Conservation (phyloP, 37 sponge, comb jelly and placozoan genomes). For the Halisarca cf. caerulea region DNA sequence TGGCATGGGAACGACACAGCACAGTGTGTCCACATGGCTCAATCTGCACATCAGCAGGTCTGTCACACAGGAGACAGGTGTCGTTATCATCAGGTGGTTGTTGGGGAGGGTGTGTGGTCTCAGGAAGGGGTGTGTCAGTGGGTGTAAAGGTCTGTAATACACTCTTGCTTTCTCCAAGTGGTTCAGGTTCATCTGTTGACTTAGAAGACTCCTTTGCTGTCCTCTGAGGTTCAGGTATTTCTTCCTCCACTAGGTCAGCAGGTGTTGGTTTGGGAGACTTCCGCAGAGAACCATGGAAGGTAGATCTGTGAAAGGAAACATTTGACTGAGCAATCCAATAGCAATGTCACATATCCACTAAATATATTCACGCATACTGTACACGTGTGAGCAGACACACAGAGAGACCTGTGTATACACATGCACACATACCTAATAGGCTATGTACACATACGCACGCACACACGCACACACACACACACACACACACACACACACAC, state of each 20-base stretch:
- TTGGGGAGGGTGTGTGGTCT: constrained; percentile 49
- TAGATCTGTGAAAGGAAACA: neutral
- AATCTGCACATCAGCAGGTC: constrained; percentile 55
- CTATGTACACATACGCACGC: too few species aligned
- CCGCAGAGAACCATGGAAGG: constrained; percentile 35
- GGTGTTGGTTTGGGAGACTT: constrained; percentile 17
- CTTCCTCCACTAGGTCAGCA: neutral
- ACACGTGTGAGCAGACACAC: too few species aligned
- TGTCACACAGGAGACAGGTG: constrained; percentile 70
- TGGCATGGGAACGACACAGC: constrained; percentile 64
- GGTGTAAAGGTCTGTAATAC: neutral
- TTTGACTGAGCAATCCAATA: too few species aligned
- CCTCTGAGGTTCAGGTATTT: too few species aligned
- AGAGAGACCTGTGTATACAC: too few species aligned
- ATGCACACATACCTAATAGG: too few species aligned
- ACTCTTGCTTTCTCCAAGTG: constrained; percentile 24
- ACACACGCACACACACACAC: too few species aligned
- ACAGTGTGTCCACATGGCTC: constrained; percentile 80
- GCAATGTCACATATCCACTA: too few species aligned
- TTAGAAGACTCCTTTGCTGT: neutral
- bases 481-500: too few species aligned
- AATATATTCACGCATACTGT: too few species aligned
- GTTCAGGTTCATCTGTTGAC: neutral
- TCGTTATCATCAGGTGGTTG: constrained; percentile 28
- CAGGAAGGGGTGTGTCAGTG: constrained; percentile 51